A percentile compares a stretch with the other conserved stretches of the same genome.
These are phyloP conservation scores for Zaprionus vittiger DNA, from an alignment of 1,140 invertebrate species.

Conservation along the genomic window DNA sequence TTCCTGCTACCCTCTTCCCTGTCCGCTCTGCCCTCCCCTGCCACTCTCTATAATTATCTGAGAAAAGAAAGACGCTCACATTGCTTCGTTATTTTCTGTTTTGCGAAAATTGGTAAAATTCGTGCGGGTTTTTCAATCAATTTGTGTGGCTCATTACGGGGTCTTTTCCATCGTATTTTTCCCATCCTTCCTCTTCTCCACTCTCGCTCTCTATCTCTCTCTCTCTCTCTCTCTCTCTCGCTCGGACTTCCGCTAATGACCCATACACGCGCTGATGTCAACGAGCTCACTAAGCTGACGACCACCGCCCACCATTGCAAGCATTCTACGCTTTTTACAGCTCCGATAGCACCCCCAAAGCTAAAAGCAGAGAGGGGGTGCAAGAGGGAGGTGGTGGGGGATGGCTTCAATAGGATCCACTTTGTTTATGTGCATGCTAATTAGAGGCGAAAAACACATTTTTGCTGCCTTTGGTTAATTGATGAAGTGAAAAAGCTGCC, in stretches of 20 bases:
- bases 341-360: constrained; percentile 27
- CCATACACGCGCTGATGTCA: constrained; percentile 17
- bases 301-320: constrained; percentile 25
- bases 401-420: constrained; percentile 71
- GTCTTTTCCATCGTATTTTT: constrained; percentile 6
- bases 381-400: background rate
- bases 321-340: constrained; percentile 40
- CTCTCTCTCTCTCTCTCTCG: background rate
- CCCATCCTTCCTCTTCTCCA: background rate
- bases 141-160: constrained; percentile 30
- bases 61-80: background rate
- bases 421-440: constrained; percentile 80
- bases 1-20: background rate
- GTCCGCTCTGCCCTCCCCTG: background rate
- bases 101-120: constrained; percentile 3
- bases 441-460: constrained; percentile 78
- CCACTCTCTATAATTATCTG: background rate
- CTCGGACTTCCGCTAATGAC: constrained; percentile 50
- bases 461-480: constrained; percentile 77
- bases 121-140: constrained; percentile 38
- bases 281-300: constrained; percentile 24
- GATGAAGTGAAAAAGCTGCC: constrained; percentile 74
- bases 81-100: background rate
- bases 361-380: background rate
- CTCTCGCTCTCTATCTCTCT: background rate